phyloP scores from a whole-genome alignment of 2,888 invertebrate genomes.

The Cryptus armator region DNA sequence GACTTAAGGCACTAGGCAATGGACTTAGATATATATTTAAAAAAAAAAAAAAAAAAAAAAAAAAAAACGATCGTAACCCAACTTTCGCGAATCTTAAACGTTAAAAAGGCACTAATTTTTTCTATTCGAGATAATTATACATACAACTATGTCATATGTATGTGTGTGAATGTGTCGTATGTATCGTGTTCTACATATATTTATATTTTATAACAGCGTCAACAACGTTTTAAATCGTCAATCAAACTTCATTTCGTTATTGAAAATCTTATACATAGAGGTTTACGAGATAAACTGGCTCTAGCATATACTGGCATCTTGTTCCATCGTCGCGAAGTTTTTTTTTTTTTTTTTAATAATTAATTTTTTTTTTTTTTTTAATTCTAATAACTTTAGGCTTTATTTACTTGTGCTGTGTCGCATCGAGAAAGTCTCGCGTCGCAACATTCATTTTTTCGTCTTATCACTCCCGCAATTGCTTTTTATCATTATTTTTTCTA shows the following conservation, averaged over 20 bases:
- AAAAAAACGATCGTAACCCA: slow-evolving; percentile 73
- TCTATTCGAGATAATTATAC: slow-evolving; percentile 70
- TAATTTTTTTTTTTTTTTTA: slow-evolving; percentile 11
- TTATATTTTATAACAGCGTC: slow-evolving; percentile 71
- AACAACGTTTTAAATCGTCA: slow-evolving; percentile 70
- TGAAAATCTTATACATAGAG: slow-evolving; percentile 72
- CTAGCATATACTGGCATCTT: slow-evolving; percentile 83
- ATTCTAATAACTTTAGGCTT: slow-evolving; percentile 64
- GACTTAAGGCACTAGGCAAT: slow-evolving; percentile 82
- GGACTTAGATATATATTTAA: slow-evolving; percentile 74
- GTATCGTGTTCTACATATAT: slow-evolving; percentile 25
- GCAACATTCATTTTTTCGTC: slow-evolving; percentile 31
- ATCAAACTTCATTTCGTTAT: slow-evolving; percentile 65
- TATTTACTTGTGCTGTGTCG: slow-evolving; percentile 63
- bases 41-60: slow-evolving; percentile 61
- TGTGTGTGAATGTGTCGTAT: slow-evolving; percentile 16
- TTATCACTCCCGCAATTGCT: slow-evolving; percentile 44
- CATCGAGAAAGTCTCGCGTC: slow-evolving; percentile 52
- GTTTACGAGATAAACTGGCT: slow-evolving; percentile 81
- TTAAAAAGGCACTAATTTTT: slow-evolving; percentile 83
- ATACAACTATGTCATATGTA: slow-evolving; percentile 46
- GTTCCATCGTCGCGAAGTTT: slow-evolving; percentile 72
- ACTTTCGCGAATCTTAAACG: slow-evolving; percentile 73
- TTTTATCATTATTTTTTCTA: slow-evolving; percentile 10
- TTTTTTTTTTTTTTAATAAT: slow-evolving; percentile 26